Conservation (phyloP, 2,113 vertebrate species). For the Pholis gunnellus region DNA sequence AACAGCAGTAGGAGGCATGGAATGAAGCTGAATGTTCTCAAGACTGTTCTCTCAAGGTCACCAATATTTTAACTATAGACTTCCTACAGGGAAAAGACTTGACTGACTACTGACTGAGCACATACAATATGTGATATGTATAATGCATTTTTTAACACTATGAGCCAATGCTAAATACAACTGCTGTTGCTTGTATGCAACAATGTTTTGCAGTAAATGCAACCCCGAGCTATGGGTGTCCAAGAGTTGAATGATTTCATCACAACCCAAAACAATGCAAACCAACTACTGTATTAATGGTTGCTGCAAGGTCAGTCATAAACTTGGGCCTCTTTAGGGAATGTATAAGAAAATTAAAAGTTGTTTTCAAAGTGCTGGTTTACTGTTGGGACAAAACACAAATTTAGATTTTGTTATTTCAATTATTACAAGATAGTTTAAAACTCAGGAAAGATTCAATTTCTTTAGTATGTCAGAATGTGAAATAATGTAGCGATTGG, state of each 20-base stretch:
- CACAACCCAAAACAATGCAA: neutral
- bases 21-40: slow-evolving; percentile 67
- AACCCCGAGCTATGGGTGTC: neutral
- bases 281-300: neutral
- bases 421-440: neutral
- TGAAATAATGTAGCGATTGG: neutral
- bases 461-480: neutral
- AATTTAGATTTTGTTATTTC: neutral
- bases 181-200: neutral
- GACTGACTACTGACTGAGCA: slow-evolving; percentile 52
- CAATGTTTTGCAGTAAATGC: slow-evolving; percentile 4
- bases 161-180: slow-evolving; percentile 30
- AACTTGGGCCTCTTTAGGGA: neutral
- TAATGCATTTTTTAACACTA: slow-evolving; percentile 59
- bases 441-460: neutral
- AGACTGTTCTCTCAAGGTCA: slow-evolving; percentile 73
- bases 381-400: neutral
- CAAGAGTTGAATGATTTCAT: slow-evolving; percentile 21
- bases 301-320: neutral
- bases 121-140: slow-evolving; percentile 53
- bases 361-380: neutral
- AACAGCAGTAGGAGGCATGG: slow-evolving; percentile 64
- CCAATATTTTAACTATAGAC: slow-evolving; percentile 50
- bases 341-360: neutral
- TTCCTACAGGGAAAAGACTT: slow-evolving; percentile 60